Evolutionary conservation across 1,140 invertebrate genomes (phyloP), one percentile per base, ranked within the genome.

Genomic region (Listronotus oregonensis): DNA sequence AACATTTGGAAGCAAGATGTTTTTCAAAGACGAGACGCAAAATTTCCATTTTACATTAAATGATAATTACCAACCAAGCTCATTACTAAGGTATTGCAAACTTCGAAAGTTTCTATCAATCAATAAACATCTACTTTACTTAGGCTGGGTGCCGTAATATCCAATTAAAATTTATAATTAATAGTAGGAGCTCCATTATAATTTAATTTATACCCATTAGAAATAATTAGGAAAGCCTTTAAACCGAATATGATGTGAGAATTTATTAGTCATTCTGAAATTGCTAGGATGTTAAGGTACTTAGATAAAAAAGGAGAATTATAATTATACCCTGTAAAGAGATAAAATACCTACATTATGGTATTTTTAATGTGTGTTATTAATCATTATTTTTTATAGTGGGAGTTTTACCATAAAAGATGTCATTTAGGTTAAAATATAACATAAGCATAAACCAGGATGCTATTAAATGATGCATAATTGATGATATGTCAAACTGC

Each of bases 81-180:
- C 43, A n/a, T 44, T 44, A 18, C 11, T 27, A 49, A 8, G 18
- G 15, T 49, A 49, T 21, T 49, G 46, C 46, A 27, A 21, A 12
- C 18, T 18, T 18, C 11, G 18, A 49, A 49, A 49, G 15, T 49
- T 54, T 34, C 50, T 34, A 32, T 52, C 31, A 17, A 52, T 52
- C 50, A 52, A 52, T 52, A 52, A 34, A 32, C 31, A 21, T 18
- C 17, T 14, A 56, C 12, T 43, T 42, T 40, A 27, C 37, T 21
- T 43, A 15, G 31, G n/a, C 31, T 14, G 52, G 40, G 7, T 58
- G 14, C 31, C 10, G 18, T 8, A 58, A 46, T 17, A 11, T 3
- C 14, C 31, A 58, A 27, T 58, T 58, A 47, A 47, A 34, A 37
- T 46, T 58, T 58, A 46, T 47, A 58, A 47, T 58, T 40, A 27